Percentiles rank a stretch among this genome's conserved stretches.
Conservation (phyloP, 2,113 vertebrate species). For the Apteryx owenii region DNA sequence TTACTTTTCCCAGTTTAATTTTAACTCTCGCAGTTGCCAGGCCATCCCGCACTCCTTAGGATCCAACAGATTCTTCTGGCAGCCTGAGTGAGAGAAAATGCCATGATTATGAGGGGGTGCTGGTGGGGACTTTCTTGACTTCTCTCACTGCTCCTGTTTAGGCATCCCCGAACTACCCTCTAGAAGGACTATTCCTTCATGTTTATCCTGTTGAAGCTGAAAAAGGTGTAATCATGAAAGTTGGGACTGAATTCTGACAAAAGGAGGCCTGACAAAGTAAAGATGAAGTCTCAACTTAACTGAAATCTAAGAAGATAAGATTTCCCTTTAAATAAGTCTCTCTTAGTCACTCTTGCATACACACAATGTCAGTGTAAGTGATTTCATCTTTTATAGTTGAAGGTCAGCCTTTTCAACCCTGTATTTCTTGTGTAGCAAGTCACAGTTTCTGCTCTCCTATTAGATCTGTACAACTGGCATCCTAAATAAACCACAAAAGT, state of each 20-base stretch:
- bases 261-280: background rate
- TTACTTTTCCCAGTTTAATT: background rate
- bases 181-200: background rate
- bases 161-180: rapidly evolving
- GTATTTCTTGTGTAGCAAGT: background rate
- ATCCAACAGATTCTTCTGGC: too few species aligned
- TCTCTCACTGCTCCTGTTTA: background rate
- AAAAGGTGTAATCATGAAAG: background rate
- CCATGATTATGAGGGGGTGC: background rate
- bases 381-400: constrained; percentile 41
- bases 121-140: background rate
- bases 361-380: background rate
- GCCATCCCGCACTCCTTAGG: too few species aligned
- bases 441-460: constrained; percentile 20
- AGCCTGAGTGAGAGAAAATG: background rate
- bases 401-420: background rate
- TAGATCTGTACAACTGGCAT: background rate
- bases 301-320: background rate
- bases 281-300: background rate
- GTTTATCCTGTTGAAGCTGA: background rate
- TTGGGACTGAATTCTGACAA: background rate
- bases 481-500: constrained; percentile 46
- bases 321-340: constrained; percentile 1
- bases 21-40: background rate
- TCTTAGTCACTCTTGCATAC: rapidly evolving